A percentile compares a stretch with the other conserved stretches of the same genome.
These are phyloP conservation scores for Alsophila aescularia DNA, from an alignment of 2,888 invertebrate species.

Conservation along the genomic window DNA sequence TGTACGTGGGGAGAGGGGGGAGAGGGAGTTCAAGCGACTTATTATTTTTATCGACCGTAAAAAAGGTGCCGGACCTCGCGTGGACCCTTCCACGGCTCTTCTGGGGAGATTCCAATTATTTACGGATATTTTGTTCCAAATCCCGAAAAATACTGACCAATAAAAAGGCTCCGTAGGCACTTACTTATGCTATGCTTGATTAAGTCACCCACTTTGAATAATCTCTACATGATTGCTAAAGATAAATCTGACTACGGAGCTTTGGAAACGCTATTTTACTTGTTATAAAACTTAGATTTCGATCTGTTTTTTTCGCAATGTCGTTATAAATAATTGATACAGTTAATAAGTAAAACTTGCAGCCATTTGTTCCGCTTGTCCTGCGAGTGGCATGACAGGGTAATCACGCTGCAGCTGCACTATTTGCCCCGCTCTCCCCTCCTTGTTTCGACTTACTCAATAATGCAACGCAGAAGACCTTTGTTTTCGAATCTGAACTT, in stretches of 20 bases:
- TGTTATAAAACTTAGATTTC: conserved; percentile 4
- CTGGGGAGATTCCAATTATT: conserved; percentile 75
- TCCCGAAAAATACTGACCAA: conserved; percentile 71
- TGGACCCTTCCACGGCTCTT: conserved; percentile 70
- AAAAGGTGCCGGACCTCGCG: conserved; percentile 75
- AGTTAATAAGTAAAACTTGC: conserved; percentile 57
- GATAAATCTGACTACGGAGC: conserved; percentile 12
- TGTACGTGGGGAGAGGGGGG: conserved; percentile 35
- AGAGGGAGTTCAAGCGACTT: conserved; percentile 60
- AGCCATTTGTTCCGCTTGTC: conserved; percentile 76
- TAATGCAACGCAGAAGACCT: conserved; percentile 72
- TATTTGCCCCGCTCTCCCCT: conserved; percentile 53
- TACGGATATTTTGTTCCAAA: conserved; percentile 76
- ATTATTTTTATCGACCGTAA: conserved; percentile 82
- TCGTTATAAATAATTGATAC: conserved; percentile 41
- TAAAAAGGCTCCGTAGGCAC: conserved; percentile 59
- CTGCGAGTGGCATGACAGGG: conserved; percentile 53
- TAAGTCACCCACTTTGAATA: conserved; percentile 40
- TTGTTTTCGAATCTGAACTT: conserved; percentile 52
- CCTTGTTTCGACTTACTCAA: conserved; percentile 65
- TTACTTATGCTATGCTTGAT: conserved; percentile 57
- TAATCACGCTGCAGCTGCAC: conserved; percentile 74
- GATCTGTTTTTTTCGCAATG: not conserved
- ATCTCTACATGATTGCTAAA: conserved; percentile 17
- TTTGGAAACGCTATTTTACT: not conserved